Evolutionary conservation across 2,888 invertebrate species (phyloP), one percentile per base, ranked within the genome.

Genomic region (Macrophya annulata): DNA sequence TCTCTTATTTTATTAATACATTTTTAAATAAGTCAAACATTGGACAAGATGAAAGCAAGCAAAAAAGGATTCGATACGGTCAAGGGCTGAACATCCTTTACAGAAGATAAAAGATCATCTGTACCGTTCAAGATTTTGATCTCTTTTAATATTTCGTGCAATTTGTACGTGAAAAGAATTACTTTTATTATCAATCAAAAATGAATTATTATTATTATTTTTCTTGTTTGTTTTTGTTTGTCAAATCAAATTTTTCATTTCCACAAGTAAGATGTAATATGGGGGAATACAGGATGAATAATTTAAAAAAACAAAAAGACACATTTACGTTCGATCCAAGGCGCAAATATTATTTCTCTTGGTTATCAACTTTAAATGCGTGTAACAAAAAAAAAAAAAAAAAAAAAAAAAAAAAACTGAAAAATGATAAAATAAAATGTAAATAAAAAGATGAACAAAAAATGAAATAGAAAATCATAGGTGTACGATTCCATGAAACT

Each of bases 401-500:
- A 21, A 81, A 77, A 2, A 43, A 84, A 81, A 40, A n/a, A 17
- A 10, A 43, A 79, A 55, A n/a, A 55, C 55, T 55, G 17, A 72
- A n/a, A 76, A n/a, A 17, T 12, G 31, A 71, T 10, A 37, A 71
- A 21, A 45, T 43, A n/a, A 45, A 40, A 45, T 10, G 45, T 17
- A 74, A 74, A 17, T 31, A 31, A 31, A 71, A 12, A 37, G 9
- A 40, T n/a, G 37, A 37, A 12, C 37, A 37, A 37, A 31, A 74
- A 21, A 74, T 74, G 15, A 45, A 43, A 37, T 45, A 55, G 15
- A 55, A n/a, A 76, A 40, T 48, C 51, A 21, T 37, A 48, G 31
- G 31, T n/a, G 59, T 59, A 79, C 79, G 79, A 79, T 79, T 37
- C 79, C 55, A 79, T 31, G 25, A 37, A 79, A 59, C 40, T 55